A percentile compares a stretch with the other conserved stretches of the same genome.
Conservation (phyloP, 2,113 vertebrate genomes). For the Tonatia bakeri region DNA sequence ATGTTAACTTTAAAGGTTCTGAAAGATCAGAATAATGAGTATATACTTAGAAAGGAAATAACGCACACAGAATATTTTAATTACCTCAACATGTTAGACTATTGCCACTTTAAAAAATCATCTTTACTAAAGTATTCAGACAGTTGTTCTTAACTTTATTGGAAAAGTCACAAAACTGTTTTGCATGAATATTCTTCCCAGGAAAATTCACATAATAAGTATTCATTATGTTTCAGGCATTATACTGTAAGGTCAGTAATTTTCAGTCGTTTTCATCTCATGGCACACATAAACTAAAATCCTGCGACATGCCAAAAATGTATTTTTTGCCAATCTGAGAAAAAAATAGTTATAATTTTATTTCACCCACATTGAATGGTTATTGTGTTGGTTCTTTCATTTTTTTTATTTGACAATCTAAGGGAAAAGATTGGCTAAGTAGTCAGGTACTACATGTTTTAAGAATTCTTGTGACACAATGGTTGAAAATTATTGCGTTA, state of each 20-base stretch:
- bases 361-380: not conserved
- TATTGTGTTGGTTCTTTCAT: not conserved
- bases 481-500: not conserved
- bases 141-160: not conserved
- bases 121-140: constrained; percentile 7
- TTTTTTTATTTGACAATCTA: not conserved
- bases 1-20: constrained; percentile 32
- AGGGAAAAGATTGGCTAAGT: not conserved
- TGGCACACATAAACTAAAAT: not conserved
- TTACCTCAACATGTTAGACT: not conserved
- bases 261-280: not conserved
- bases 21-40: constrained; percentile 40
- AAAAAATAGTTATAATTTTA: not conserved
- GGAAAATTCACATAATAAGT: not conserved
- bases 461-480: not conserved
- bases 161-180: not conserved
- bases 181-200: not conserved
- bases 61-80: constrained; percentile 23
- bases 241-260: not conserved
- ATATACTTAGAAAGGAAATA: constrained; percentile 35
- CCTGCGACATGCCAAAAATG: not conserved
- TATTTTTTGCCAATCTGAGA: not conserved
- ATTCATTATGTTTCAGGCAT: not conserved
- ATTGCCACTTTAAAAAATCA: constrained; percentile 30
- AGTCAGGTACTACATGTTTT: not conserved